Conservation (phyloP, 2,797 vertebrate genomes). For the Cheirogaleus major region DNA sequence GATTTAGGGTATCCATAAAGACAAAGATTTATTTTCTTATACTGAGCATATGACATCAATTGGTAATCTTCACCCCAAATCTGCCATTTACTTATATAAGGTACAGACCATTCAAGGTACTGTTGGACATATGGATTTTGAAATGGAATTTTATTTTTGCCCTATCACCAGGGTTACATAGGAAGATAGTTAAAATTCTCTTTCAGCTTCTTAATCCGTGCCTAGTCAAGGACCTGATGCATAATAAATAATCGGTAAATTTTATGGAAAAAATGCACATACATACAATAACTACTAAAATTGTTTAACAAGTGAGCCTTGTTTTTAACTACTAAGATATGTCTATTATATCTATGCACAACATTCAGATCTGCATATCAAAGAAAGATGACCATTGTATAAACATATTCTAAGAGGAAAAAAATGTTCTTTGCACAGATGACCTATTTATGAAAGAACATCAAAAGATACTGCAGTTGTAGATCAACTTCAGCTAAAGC, state of each 20-base stretch:
- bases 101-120: not conserved
- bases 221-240: not conserved
- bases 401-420: not conserved
- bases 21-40: not conserved
- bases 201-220: not conserved
- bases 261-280: not conserved
- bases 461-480: not conserved
- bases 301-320: not conserved
- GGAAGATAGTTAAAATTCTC: not conserved
- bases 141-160: not conserved
- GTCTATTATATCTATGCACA: not conserved
- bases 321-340: not conserved
- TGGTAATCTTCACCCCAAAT: not conserved
- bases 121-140: not conserved
- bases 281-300: not conserved
- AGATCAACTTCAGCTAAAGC: not conserved
- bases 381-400: not conserved
- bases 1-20: not conserved
- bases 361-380: not conserved
- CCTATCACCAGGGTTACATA: not conserved
- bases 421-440: not conserved
- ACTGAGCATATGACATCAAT: not conserved
- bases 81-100: not conserved
- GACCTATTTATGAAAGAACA: not conserved
- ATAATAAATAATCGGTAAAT: not conserved